Evolutionary conservation across 2,113 vertebrate genomes (phyloP), one percentile per base, ranked within the genome.

Genomic region (Stomatorhinus ivindoensis): DNA sequence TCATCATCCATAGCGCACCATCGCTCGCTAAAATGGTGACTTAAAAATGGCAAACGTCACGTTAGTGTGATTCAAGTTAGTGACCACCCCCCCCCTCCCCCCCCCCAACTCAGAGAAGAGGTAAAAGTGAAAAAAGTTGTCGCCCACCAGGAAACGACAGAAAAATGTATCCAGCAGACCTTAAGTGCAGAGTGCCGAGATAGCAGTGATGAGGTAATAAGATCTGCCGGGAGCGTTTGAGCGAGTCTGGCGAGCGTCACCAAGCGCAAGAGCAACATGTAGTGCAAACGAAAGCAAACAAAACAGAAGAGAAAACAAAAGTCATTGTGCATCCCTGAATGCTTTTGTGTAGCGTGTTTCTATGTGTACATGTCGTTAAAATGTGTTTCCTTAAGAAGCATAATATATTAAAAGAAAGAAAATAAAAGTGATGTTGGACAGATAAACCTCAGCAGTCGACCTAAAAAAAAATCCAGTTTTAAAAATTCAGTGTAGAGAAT

Each of bases 241-340:
- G 69, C 89, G 50, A 44, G 65, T 76, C 27, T 35, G 35, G 39
- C 21, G 65, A 82, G 89, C 88, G 47, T 87, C 90, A 89, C 89
- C 89, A 84, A 94, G 93, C 91, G 91, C 95, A 93, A 95, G 94
- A 95, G 93, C 93, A 92, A 94, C 95, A 93, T 94, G 94, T 95
- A 96, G 95, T 96, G 95, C 95, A 96, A 96, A 96, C 94, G 92
- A 96, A 96, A 96, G 94, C 93, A 94, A 95, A 95, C 91, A 51
- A 92, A 94, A 93, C 88, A 55, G 90, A 93, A 94, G 24, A n/a
- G 91, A 13, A 92, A 87, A 91, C 73, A 94, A 91, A 88, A 95
- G 94, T 94, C 94, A 94, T 95, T 94, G 95, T 94, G 94, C 94
- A 96, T 96, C 95, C 95, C 95, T 96, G 95, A 96, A 96, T 95